These are phyloP conservation scores for Thripadectes ignobilis DNA, from an alignment of 2,797 vertebrate species.

Conservation along the genomic window DNA sequence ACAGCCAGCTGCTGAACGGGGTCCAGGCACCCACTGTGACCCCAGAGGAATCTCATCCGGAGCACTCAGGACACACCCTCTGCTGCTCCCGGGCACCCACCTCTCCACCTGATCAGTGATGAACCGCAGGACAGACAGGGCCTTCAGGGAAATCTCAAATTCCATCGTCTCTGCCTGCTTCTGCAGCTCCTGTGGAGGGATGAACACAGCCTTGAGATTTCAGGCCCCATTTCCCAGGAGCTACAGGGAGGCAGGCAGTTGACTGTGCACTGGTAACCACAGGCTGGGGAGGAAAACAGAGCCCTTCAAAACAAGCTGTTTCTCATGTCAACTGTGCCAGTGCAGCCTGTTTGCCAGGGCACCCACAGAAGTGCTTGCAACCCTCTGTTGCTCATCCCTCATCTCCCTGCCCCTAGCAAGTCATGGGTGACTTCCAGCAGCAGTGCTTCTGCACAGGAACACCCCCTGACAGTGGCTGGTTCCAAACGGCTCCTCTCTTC, in stretches of 20 bases:
- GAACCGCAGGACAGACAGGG: constrained; percentile 89
- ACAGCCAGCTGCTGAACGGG: background rate
- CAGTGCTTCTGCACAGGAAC: background rate
- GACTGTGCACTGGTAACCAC: background rate
- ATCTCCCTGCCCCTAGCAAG: background rate
- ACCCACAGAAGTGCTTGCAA: background rate
- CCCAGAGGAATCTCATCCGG: fast-evolving
- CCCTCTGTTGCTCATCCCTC: background rate
- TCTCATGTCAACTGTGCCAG: background rate
- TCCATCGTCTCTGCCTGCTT: constrained; percentile 83
- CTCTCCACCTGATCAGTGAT: constrained; percentile 90
- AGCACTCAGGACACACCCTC: background rate
- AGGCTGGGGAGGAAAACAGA: background rate
- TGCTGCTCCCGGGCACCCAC: constrained; percentile 68
- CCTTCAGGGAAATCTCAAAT: constrained; percentile 93
- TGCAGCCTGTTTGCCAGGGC: background rate
- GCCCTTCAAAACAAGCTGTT: background rate
- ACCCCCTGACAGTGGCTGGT: background rate
- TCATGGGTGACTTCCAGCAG: fast-evolving
- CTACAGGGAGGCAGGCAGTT: background rate
- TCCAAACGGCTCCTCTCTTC: background rate
- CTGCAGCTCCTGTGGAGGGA: constrained; percentile 83
- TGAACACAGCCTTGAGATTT: background rate
- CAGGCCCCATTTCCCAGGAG: background rate
- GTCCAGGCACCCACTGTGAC: background rate